Evolutionary conservation across 2,888 invertebrate genomes (phyloP).

Genomic region (Ophioninae sp.): DNA sequence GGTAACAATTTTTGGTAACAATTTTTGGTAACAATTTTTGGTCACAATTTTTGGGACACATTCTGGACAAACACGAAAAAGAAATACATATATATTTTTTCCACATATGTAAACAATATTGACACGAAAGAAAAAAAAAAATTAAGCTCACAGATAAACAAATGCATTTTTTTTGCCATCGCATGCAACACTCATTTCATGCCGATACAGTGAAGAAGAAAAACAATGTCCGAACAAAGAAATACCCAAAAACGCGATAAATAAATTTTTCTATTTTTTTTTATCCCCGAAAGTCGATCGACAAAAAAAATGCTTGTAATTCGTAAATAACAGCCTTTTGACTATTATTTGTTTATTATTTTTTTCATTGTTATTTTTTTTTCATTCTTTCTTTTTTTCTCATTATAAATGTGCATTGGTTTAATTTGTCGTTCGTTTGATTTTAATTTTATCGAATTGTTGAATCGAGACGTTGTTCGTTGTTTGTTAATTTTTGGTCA

Average conservation of each 20-base stretch:
- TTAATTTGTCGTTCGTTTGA: too few species aligned
- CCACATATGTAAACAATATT: neutral
- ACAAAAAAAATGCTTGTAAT: conserved; percentile 71
- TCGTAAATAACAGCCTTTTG: conserved; percentile 38
- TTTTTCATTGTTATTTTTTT: too few species aligned
- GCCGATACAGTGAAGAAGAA: conserved; percentile 29
- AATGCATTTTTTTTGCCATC: conserved; percentile 33
- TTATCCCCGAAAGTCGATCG: conserved; percentile 65
- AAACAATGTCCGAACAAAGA: conserved; percentile 27
- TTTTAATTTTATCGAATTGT: conserved; percentile 3
- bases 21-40: too few species aligned
- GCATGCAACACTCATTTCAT: conserved; percentile 54
- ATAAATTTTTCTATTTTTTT: conserved; percentile 66
- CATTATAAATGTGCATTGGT: neutral
- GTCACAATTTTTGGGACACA: conserved; percentile 18
- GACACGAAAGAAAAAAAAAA: conserved; percentile 25
- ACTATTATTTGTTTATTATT: conserved; percentile 12
- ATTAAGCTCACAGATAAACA: conserved; percentile 46
- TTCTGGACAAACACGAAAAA: conserved; percentile 3
- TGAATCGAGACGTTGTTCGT: neutral
- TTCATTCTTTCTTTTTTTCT: neutral
- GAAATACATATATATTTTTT: neutral
- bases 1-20: too few species aligned
- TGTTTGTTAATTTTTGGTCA: neutral
- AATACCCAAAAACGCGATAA: conserved; percentile 64